phyloP scores from a whole-genome alignment of 2,797 vertebrate genomes.

The Pantherophis alleghaniensis region DNA sequence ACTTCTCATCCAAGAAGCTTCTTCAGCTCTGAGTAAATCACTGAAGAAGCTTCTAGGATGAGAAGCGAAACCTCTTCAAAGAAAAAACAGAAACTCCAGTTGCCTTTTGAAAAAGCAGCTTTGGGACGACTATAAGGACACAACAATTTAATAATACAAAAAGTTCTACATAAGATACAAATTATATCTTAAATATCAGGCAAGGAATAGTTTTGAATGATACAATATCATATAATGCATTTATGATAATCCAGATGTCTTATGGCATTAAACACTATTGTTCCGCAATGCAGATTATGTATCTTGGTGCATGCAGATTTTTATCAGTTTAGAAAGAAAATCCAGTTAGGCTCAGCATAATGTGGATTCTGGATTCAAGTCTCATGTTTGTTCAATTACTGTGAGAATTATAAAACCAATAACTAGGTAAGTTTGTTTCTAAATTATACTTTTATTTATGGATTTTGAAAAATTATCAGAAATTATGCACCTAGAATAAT shows the following conservation, averaged over 20 bases:
- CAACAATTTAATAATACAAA: not conserved
- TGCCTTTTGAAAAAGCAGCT: too few relatives aligned
- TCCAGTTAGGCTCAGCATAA: not conserved
- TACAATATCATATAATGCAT: not conserved
- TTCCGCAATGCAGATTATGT: not conserved
- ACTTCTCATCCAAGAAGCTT: too few relatives aligned
- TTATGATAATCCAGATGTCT: not conserved
- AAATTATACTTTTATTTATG: not conserved
- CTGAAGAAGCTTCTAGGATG: too few relatives aligned
- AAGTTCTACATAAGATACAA: not conserved
- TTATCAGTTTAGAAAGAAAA: not conserved
- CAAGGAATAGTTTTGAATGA: not conserved
- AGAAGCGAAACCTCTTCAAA: too few relatives aligned
- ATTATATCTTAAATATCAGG: not conserved
- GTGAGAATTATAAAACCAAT: not conserved
- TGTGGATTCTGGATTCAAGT: not conserved
- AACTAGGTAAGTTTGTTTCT: not conserved
- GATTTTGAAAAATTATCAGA: not conserved
- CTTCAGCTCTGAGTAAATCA: too few relatives aligned
- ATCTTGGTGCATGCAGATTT: not conserved
- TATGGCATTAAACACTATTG: not conserved
- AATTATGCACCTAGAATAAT: not conserved
- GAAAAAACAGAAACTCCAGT: too few relatives aligned
- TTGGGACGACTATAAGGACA: not conserved
- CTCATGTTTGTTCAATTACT: not conserved